Base-by-base conservation (phyloP, 2,797 vertebrate genomes). In the Cossypha caffra region DNA sequence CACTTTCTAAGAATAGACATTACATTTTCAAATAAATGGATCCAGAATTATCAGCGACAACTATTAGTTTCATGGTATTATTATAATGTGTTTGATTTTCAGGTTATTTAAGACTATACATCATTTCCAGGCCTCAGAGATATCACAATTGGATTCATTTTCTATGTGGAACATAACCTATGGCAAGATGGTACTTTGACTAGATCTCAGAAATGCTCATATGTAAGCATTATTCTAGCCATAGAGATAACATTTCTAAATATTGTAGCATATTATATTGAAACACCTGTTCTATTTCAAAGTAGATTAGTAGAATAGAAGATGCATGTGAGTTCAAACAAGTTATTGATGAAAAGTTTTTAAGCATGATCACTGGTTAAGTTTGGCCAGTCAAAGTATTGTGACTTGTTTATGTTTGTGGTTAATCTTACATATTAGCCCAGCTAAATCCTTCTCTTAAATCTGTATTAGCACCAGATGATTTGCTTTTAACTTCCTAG, bases 81-180 rank as follows among this genome's bases (percentile, higher is more conserved):
- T 86, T 61, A 40, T 43, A 52, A 58, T 77, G 51, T 75, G 69
- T 66, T 86, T 92, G 68, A 88, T 95, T 67, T 75, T 40, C 25
- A 59, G 72, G 10, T 37, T 94, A 54, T 88, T 94, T 96, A 96
- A 82, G 43, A 58, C 16, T 78, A 20, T 31, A 66, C 17, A 71
- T 71, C 12, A 81, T 71, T 23, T 33, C 25, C 40, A 88, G 25
- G 26, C 67, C 64, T 86, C 92, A 83, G 54, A 63, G 18, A 28
- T 64, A 73, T 48, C 52, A 93, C 67, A 96, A 67, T 23, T 88
- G 67, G 64, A 86, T 86, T 93, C 40, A 88, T 92, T 94, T 94
- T 83, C 88, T 95, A 37, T 45, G 77, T 89, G 86, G 96, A 95
- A 92, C 45, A 90, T 87, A 75, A 79, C 14, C 52, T 40, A 61